Percentiles rank a stretch among this genome's conserved stretches.
Conservation (phyloP, 2,113 vertebrate species). For the Mionectes macconnelli region DNA sequence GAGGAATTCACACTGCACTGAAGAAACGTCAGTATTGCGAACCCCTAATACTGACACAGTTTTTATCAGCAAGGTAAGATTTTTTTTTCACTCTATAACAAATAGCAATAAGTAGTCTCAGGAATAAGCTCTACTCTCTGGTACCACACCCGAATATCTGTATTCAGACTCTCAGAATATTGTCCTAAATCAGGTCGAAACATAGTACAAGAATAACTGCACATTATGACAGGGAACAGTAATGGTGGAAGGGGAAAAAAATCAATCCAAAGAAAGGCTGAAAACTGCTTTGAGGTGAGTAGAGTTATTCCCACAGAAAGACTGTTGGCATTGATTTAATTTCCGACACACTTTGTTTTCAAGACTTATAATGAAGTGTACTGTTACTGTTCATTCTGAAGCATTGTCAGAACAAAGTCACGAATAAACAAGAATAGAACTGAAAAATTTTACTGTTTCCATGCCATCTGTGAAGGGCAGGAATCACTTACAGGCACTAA, state of each 20-base stretch:
- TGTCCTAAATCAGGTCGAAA: slow-evolving; percentile 2
- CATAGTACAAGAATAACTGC: neutral
- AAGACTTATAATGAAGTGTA: neutral
- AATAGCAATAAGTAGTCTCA: neutral
- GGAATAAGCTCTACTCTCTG: neutral
- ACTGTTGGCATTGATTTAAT: slow-evolving; percentile 37
- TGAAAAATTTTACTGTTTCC: neutral
- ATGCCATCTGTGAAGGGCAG: neutral
- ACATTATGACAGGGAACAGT: neutral
- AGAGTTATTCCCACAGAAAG: slow-evolving; percentile 11
- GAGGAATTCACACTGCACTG: neutral
- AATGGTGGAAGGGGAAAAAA: neutral
- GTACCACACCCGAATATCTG: neutral
- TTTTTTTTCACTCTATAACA: neutral
- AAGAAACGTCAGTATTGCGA: neutral
- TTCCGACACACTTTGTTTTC: slow-evolving; percentile 42
- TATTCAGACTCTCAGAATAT: neutral
- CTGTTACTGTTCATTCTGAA: neutral
- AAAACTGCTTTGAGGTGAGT: slow-evolving; percentile 24
- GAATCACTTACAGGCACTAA: neutral
- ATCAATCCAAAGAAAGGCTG: slow-evolving; percentile 15
- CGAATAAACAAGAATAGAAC: slow-evolving; percentile 6
- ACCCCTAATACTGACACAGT: neutral
- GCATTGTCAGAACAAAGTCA: neutral
- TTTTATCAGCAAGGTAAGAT: neutral